Evolutionary conservation across 2,888 invertebrate species (phyloP).

Genomic region (Ormyrus labotus): DNA sequence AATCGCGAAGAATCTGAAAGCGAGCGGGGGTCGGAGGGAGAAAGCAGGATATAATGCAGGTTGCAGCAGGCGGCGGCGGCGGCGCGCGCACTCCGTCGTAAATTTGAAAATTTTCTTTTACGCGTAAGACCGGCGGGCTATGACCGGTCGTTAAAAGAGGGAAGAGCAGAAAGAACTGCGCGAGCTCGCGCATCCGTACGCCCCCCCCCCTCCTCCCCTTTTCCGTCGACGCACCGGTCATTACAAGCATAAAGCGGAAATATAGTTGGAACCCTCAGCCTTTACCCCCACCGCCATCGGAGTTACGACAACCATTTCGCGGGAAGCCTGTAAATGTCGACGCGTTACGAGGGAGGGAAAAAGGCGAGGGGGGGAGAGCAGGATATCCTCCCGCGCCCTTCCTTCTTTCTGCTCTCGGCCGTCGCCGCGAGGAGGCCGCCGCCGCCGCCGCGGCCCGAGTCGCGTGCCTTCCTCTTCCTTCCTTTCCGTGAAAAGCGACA

Average conservation of each 20-base stretch:
- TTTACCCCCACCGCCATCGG: conserved; percentile 12
- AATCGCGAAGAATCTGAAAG: conserved; percentile 9
- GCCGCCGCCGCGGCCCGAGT: not conserved
- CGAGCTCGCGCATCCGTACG: not conserved
- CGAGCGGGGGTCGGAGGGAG: not conserved
- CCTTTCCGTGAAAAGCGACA: not conserved
- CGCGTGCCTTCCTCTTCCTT: not conserved
- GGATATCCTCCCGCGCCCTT: not conserved
- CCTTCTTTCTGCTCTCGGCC: not conserved
- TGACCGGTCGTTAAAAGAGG: conserved; percentile 49
- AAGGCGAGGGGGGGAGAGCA: conserved; percentile 3
- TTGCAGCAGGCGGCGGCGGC: not conserved
- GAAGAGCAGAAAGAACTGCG: conserved; percentile 40
- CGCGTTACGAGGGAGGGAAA: conserved; percentile 24
- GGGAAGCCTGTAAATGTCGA: conserved; percentile 51
- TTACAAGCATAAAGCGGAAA: conserved; percentile 61
- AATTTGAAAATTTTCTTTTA: conserved; percentile 56
- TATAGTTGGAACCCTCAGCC: conserved; percentile 44
- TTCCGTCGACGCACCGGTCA: conserved; percentile 38
- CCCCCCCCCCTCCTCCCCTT: not conserved
- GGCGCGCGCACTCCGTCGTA: conserved; percentile 31
- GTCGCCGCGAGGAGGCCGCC: not conserved
- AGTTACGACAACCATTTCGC: conserved; percentile 57
- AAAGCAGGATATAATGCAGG: not conserved
- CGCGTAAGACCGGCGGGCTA: conserved; percentile 45